Base-by-base conservation (phyloP, 2,888 invertebrate genomes). In the Drosophila mayaguana region DNA sequence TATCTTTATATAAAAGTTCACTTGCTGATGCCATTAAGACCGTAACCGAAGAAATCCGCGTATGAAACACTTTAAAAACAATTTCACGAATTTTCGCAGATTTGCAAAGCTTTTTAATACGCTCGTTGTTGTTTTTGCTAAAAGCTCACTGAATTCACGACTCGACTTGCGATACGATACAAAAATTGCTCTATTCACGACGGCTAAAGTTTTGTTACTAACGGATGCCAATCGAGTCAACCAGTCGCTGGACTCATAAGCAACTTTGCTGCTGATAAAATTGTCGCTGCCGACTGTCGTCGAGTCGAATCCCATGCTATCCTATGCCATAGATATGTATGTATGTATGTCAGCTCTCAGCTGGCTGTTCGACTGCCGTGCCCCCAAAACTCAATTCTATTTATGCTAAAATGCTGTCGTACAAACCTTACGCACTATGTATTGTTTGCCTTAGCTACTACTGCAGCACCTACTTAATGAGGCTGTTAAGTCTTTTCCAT, bases 1-100 rank as follows among this genome's bases (percentile, higher is more conserved):
- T 83, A 87, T 91, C 90, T 82, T 88, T 92, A 66, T 88, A 90
- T 63, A 84, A 81, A 71, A 78, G 83, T 88, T 83, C 79, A 84
- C 82, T 80, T 63, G 57, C 72, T 63, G 89, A 84, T 90, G 91
- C 91, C 91, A 91, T 91, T 88, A 85, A 90, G 71, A 74, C 51
- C 57, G 64, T 46, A 65, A 9, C 51, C 25, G 48, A 14, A 62
- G 16, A 32, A 32, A 32, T 3, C 43, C n/a, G 61, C 56, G 61
- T 63, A 12, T 34, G n/a, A 43, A 40, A 75, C 72, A 66, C 59
- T 16, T 25, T 38, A 0, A 56, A 9, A 53, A 64, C 46, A 62
- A 82, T 85, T 85, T 85, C 88, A 87, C 85, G 66, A 87, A 75
- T 80, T 73, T 54, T 25, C 60, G 42, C 16, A 71, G 57, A 71